phyloP scores from a whole-genome alignment of 2,797 vertebrate genomes.

The Podarcis siculus region DNA sequence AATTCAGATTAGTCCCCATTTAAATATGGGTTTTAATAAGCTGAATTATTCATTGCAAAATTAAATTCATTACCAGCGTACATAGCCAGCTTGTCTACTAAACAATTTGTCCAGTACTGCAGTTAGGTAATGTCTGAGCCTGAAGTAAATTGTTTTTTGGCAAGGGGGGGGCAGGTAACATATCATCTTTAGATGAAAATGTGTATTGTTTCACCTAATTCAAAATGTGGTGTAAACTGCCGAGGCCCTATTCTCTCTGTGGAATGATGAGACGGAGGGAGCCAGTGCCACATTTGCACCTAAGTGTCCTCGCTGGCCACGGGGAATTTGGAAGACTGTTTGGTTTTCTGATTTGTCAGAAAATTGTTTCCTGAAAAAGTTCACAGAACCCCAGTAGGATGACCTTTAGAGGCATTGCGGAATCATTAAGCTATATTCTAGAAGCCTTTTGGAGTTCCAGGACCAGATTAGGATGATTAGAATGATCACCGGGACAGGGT shows the following conservation, averaged over 20 bases:
- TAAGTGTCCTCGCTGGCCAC: too few relatives aligned
- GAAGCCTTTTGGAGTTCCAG: not conserved
- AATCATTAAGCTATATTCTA: not conserved
- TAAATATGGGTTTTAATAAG: conserved; percentile 31
- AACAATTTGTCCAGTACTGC: not conserved
- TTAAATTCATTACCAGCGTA: conserved; percentile 23
- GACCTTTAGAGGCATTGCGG: not conserved
- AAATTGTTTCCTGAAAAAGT: too few relatives aligned
- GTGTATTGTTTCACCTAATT: too few relatives aligned
- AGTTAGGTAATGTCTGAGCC: not conserved
- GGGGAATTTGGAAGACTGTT: too few relatives aligned
- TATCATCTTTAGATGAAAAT: too few relatives aligned
- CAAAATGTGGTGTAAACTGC: too few relatives aligned
- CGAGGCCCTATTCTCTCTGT: too few relatives aligned
- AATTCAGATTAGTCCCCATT: conserved; percentile 1
- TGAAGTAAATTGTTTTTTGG: not conserved
- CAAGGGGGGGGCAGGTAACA: too few relatives aligned
- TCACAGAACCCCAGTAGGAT: too few relatives aligned
- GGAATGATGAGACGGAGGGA: too few relatives aligned
- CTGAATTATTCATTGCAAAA: conserved; percentile 26
- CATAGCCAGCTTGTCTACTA: conserved; percentile 2
- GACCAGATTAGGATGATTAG: not conserved
- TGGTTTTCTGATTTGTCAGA: too few relatives aligned
- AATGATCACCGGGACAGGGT: not conserved
- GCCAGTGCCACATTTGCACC: too few relatives aligned